Percentiles rank a stretch among this genome's conserved stretches.
Evolutionary conservation across 2,888 invertebrate genomes (phyloP).

Genomic region (Harpalus rufipes): DNA sequence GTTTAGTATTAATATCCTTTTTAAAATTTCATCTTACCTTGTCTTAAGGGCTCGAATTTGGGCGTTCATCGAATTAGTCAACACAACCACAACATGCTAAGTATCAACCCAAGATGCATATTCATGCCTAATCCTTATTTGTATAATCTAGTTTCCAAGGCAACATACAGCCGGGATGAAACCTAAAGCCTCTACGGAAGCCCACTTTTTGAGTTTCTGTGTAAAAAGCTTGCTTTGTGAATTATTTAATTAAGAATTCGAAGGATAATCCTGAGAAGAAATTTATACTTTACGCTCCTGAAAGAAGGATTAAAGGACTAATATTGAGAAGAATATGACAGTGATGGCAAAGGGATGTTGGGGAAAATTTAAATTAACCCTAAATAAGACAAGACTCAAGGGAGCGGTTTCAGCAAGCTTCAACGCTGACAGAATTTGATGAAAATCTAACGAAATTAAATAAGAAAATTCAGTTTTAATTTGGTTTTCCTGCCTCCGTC

Average conservation of each 20-base stretch:
- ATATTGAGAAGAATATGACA: conserved; percentile 48
- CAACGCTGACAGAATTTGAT: conserved; percentile 11
- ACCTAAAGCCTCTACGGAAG: conserved; percentile 13
- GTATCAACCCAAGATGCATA: conserved; percentile 46
- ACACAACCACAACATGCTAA: conserved; percentile 24
- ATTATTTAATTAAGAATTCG: conserved; percentile 56
- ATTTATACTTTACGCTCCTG: conserved; percentile 22
- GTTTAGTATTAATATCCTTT: too few relatives aligned
- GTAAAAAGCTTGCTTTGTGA: conserved; percentile 53
- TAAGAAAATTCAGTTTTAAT: too few relatives aligned
- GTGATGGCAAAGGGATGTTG: conserved; percentile 15
- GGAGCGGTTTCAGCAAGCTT: background rate
- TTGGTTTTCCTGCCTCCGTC: too few relatives aligned
- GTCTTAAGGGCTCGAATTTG: background rate
- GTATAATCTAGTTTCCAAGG: conserved; percentile 51
- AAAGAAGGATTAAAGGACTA: conserved; percentile 37
- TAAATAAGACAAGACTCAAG: conserved; percentile 36
- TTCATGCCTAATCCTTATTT: conserved; percentile 56
- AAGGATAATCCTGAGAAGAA: conserved; percentile 46
- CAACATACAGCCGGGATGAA: conserved; percentile 11
- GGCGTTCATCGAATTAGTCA: conserved; percentile 4
- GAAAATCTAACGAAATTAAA: background rate
- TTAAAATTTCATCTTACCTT: too few relatives aligned
- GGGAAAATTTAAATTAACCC: conserved; percentile 53
- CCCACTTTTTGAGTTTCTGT: conserved; percentile 16